Evolutionary conservation across 2,888 invertebrate genomes (phyloP).

Genomic region (Leptinotarsa peninsularis): DNA sequence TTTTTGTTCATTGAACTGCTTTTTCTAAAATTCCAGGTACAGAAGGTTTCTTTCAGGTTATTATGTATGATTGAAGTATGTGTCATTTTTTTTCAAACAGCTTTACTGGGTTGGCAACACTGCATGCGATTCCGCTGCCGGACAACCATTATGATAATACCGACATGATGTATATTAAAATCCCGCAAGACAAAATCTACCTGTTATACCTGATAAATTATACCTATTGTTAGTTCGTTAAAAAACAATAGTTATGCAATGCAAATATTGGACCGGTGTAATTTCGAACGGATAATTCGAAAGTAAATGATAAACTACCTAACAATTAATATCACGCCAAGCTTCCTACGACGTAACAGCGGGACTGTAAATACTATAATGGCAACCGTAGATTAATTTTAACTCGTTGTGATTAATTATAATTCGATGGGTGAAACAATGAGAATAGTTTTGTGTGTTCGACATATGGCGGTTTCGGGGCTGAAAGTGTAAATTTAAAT

Average conservation of each 20-base stretch:
- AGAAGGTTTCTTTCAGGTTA: too few species aligned
- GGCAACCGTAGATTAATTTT: constrained; percentile 37
- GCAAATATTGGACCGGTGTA: constrained; percentile 34
- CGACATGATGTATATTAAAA: constrained; percentile 16
- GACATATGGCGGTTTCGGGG: constrained; percentile 31
- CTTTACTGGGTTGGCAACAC: not conserved
- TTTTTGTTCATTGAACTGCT: too few species aligned
- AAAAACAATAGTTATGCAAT: constrained; percentile 38
- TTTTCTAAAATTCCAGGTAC: too few species aligned
- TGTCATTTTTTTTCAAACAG: too few species aligned
- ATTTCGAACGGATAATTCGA: constrained; percentile 38
- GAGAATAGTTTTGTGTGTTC: constrained; percentile 37
- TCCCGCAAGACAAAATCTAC: constrained; percentile 26
- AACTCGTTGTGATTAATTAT: constrained; percentile 40
- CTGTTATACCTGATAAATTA: constrained; percentile 40
- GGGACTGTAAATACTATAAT: constrained; percentile 40
- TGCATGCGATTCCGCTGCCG: not conserved
- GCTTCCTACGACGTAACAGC: constrained; percentile 42
- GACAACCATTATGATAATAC: constrained; percentile 10
- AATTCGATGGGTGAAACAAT: constrained; percentile 39
- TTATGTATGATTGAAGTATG: too few species aligned
- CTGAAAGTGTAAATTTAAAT: constrained; percentile 27
- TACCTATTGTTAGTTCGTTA: constrained; percentile 36
- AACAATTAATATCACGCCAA: constrained; percentile 46
- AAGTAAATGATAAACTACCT: constrained; percentile 43